Evolutionary conservation across 2,888 invertebrate genomes (phyloP), one percentile per base, ranked within the genome.

Genomic region (Melanophora roralis): DNA sequence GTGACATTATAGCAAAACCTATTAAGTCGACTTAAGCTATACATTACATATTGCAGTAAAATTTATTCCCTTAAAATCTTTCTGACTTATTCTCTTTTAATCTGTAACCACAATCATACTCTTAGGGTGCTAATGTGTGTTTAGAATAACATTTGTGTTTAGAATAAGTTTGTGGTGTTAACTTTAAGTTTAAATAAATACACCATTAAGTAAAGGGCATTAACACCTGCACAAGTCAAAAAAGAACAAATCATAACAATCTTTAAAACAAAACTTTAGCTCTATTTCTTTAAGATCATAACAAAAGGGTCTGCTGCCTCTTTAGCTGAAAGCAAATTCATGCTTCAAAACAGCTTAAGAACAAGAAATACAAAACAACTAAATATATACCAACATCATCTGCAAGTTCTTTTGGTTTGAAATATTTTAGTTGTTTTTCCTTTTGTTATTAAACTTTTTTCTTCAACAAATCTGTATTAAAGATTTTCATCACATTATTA

Each of bases 201-300:
- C 55, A 69, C 59, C 71, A 32, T 59, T 64, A 77, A 77, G 59
- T 59, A 57, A 43, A 65, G 71, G 71, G 57, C 59, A 77, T 77
- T 71, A 77, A 65, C 65, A 77, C 76, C 71, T 77, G 76, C 64
- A 51, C 51, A 9, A 16, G 40, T 16, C 45, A 19, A 16, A 27
- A 23, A 34, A 12, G 2, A 1, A 49, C 12, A 51, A 27, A 14
- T 19, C 32, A 14, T 53, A 40, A 65, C 32, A 6, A 55, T 53
- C 11, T 34, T 19, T 6, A 40, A 16, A 51, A 49, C 12, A 59
- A 19, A 53, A 32, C 16, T 60, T 60, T 45, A 27, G 1, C 2
- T 45, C 16, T 53, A 32, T 32, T 53, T 27, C 53, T n/a, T 6
- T 14, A 14, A 51, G 27, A 51, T 7, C 14, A 7, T n/a, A 7